phyloP scores from a whole-genome alignment of 2,888 invertebrate species.

The Drosophila niveifrons region DNA sequence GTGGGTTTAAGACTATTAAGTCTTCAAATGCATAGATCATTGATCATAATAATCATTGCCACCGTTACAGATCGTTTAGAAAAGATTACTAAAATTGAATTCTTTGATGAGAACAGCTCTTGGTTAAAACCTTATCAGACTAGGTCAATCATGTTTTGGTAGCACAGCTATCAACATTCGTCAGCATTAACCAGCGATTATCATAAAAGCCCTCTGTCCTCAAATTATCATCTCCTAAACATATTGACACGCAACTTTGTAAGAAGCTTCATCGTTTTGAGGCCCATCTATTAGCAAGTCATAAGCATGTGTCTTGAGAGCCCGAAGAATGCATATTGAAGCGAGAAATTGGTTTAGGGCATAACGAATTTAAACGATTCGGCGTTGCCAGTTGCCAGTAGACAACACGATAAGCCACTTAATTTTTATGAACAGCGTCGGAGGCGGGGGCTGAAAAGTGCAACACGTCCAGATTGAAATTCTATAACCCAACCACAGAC shows the following conservation, averaged over 20 bases:
- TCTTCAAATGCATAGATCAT: too few species aligned
- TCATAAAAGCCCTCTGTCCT: constrained; percentile 33
- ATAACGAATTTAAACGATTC: constrained; percentile 64
- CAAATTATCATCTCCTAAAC: constrained; percentile 19
- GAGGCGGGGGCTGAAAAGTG: not conserved
- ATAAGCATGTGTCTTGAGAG: constrained; percentile 22
- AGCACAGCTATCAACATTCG: constrained; percentile 19
- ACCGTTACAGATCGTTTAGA: not conserved
- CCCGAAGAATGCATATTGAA: constrained; percentile 37
- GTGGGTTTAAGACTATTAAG: too few species aligned
- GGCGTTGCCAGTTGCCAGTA: constrained; percentile 10
- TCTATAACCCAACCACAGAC: not conserved
- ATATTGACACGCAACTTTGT: constrained; percentile 37
- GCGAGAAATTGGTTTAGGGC: constrained; percentile 45
- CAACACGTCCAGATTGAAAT: constrained; percentile 1
- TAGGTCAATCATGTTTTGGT: constrained; percentile 33
- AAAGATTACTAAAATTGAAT: not conserved
- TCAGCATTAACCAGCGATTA: constrained; percentile 46
- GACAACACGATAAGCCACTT: constrained; percentile 78
- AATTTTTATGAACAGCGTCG: constrained; percentile 59
- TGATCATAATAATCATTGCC: not conserved
- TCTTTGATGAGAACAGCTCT: not conserved
- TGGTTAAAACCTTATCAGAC: constrained; percentile 36
- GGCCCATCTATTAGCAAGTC: constrained; percentile 46
- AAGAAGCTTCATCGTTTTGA: constrained; percentile 1